Evolutionary conservation across 2,113 vertebrate species (phyloP).

Genomic region (Mus musculus): GRCm39 chr16:31074501-31075000

Average conservation of each 20-base stretch:
- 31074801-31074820: neutral
- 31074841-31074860: neutral
- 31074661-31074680: neutral
- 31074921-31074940: neutral
- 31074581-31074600: neutral
- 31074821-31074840: neutral
- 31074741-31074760: neutral
- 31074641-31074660: neutral
- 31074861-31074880: neutral
- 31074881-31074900: neutral
- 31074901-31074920: neutral
- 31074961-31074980: neutral
- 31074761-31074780: neutral
- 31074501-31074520: neutral
- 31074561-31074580: conserved; percentile 44
- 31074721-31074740: neutral
- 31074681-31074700: neutral
- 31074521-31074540: conserved; percentile 26
- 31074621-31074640: neutral
- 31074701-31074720: neutral
- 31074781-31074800: neutral
- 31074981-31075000: neutral
- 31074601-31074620: neutral
- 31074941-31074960: neutral
- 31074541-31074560: conserved; percentile 1